Conservation (phyloP, 2,113 vertebrate species). For the Natator depressus region DNA sequence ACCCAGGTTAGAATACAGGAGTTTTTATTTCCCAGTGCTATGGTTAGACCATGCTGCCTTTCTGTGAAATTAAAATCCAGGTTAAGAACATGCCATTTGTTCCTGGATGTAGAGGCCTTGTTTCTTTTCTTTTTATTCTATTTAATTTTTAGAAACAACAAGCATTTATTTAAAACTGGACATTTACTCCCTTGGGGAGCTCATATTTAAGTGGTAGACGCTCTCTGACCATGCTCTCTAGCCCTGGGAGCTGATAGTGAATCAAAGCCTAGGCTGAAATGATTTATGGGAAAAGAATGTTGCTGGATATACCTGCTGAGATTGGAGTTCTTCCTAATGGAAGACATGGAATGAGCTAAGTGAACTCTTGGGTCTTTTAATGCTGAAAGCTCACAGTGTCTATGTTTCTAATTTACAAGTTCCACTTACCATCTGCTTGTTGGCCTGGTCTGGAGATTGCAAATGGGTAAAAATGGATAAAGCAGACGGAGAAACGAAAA, state of each 20-base stretch:
- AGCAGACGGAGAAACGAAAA: conserved; percentile 32
- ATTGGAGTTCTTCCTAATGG: conserved; percentile 24
- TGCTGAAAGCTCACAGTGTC: conserved; percentile 23
- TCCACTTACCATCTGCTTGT: conserved; percentile 43
- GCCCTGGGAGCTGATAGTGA: not conserved
- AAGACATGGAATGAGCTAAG: not conserved
- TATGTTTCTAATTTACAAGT: conserved; percentile 42
- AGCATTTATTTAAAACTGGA: conserved; percentile 13
- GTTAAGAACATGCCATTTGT: conserved; percentile 11
- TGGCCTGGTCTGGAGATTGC: not conserved
- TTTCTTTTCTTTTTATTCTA: conserved; percentile 35
- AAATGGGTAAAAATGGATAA: conserved; percentile 46
- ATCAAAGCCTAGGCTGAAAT: not conserved
- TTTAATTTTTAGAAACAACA: conserved; percentile 6
- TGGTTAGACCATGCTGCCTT: not conserved
- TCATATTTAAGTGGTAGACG: not conserved
- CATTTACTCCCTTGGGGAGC: conserved; percentile 11
- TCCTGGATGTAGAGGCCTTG: conserved; percentile 12
- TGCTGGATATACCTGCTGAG: conserved; percentile 38
- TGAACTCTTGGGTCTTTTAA: conserved; percentile 31
- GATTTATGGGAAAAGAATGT: conserved; percentile 44
- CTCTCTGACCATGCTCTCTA: not conserved
- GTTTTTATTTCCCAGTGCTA: not conserved
- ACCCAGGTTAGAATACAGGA: not conserved
- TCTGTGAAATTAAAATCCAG: conserved; percentile 18